Evolutionary conservation across 2,797 vertebrate genomes (phyloP).

Genomic region (Sebastes hubbsi): DNA sequence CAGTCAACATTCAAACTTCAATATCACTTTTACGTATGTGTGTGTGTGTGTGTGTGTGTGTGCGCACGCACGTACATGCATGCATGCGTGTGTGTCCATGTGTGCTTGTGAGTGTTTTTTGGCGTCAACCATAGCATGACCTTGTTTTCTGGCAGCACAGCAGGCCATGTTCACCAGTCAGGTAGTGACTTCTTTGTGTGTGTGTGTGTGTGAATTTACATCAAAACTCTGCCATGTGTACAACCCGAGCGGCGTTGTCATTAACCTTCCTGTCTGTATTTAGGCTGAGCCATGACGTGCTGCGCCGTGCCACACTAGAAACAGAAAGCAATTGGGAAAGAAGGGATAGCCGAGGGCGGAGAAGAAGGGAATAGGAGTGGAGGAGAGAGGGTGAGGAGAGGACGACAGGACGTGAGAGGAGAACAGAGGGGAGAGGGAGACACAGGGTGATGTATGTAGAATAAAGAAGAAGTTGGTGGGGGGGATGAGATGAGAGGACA

Average conservation of each 20-base stretch:
- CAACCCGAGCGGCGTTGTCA: conserved; percentile 70
- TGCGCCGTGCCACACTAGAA: conserved; percentile 64
- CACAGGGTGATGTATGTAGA: conserved; percentile 30
- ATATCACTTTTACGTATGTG: conserved; percentile 21
- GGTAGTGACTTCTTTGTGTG: conserved; percentile 59
- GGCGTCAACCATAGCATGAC: conserved; percentile 72
- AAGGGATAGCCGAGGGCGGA: conserved; percentile 36
- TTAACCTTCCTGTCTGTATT: conserved; percentile 84
- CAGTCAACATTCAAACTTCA: conserved; percentile 66
- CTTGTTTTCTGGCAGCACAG: conserved; percentile 80
- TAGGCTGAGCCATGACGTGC: conserved; percentile 70
- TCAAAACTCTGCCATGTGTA: conserved; percentile 47
- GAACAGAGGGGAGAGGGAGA: conserved; percentile 13
- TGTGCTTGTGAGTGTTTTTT: conserved; percentile 50
- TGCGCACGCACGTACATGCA: background rate
- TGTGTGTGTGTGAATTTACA: conserved; percentile 44
- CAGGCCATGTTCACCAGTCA: conserved; percentile 76
- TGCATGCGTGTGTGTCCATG: conserved; percentile 2
- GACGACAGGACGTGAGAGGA: conserved; percentile 29
- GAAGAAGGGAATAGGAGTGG: background rate
- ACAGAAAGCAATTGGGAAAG: conserved; percentile 58
- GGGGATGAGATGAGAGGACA: conserved; percentile 37
- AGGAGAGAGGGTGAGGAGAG: conserved; percentile 27
- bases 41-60: background rate
- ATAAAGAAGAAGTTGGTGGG: conserved; percentile 6